phyloP scores from a whole-genome alignment of 2,797 vertebrate species.

The Psittacula derbiana region DNA sequence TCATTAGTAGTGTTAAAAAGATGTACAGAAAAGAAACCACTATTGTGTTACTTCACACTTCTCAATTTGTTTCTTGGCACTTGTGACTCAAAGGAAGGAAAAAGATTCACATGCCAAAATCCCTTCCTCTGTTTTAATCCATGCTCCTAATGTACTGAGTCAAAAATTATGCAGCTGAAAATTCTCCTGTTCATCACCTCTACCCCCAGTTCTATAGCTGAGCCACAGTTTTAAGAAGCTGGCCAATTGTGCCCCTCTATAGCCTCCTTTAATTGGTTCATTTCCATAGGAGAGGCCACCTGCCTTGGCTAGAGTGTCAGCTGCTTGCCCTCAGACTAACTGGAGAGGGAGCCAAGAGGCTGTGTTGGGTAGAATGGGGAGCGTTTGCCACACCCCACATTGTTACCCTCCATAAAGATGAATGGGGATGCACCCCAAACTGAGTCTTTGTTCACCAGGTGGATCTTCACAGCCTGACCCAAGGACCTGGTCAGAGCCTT shows the following conservation, averaged over 20 bases:
- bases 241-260: background rate
- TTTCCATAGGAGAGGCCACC: constrained; percentile 45
- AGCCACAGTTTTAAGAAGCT: background rate
- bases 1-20: constrained; percentile 18
- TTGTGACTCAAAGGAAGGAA: background rate
- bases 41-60: background rate
- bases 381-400: background rate
- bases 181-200: background rate
- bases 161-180: constrained; percentile 32
- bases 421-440: background rate
- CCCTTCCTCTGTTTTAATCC: background rate
- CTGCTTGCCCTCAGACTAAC: constrained; percentile 38
- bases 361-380: background rate
- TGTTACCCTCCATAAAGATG: background rate
- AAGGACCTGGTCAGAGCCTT: background rate
- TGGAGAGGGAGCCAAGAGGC: constrained; percentile 41
- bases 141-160: background rate
- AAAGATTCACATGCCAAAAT: background rate
- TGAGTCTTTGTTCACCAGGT: background rate
- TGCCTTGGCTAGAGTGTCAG: constrained; percentile 6
- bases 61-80: constrained; percentile 7
- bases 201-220: background rate
- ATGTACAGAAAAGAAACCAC: background rate
- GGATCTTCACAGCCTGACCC: background rate
- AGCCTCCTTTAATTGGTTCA: constrained; percentile 39